Evolutionary conservation across 92 coral and sea anemone genomes (phyloP).

Genomic region (Palythoa heliodiscus): DNA sequence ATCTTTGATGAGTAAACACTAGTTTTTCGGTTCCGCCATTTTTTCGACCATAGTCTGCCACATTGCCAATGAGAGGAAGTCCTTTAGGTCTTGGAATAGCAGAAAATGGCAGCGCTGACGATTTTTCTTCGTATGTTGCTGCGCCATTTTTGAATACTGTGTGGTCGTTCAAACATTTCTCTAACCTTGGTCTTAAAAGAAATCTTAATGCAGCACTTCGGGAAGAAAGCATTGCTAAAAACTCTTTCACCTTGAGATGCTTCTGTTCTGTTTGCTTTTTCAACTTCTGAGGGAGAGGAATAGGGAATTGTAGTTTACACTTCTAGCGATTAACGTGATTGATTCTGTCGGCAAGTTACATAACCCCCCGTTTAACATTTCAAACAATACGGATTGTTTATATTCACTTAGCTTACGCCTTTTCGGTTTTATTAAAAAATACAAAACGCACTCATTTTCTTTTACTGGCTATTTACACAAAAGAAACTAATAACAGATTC

Average conservation of each 20-base stretch:
- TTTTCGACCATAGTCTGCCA: constrained; percentile 25
- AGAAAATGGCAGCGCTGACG: constrained; percentile 21
- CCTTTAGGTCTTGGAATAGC: constrained; percentile 52
- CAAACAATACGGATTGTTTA: constrained; percentile 9
- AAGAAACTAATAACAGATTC: neutral
- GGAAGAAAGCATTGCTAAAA: neutral
- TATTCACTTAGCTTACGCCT: neutral
- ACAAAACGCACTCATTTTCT: neutral
- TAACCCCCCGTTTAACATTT: neutral
- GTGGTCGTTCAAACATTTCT: constrained; percentile 28
- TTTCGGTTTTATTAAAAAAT: neutral
- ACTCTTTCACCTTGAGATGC: neutral
- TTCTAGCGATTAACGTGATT: neutral
- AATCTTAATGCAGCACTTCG: neutral
- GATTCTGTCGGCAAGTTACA: neutral
- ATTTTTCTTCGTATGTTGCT: neutral
- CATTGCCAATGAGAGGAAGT: constrained; percentile 2
- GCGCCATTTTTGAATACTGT: constrained; percentile 25
- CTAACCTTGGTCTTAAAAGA: constrained; percentile 29
- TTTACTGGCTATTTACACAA: constrained; percentile 1
- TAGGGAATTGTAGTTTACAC: neutral
- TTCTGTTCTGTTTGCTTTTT: neutral
- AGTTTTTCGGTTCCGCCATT: constrained; percentile 42
- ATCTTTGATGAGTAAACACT: constrained; percentile 25
- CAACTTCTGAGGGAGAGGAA: neutral